Evolutionary conservation across 2,888 invertebrate species (phyloP).

Genomic region (Drosophila percnosoma): DNA sequence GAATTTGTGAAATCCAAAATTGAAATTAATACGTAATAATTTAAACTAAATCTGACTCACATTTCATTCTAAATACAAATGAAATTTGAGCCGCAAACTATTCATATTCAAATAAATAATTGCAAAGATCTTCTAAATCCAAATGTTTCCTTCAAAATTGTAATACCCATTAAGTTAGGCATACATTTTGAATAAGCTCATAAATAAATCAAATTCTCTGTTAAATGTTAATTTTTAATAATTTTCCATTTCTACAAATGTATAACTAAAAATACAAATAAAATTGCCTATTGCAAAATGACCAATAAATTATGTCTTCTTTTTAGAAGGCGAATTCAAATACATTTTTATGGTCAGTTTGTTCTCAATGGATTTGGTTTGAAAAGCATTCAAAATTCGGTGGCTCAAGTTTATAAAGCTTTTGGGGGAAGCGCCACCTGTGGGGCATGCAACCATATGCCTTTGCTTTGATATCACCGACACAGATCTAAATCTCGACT

Average conservation of each 20-base stretch:
- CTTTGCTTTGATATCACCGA: slow-evolving; percentile 72
- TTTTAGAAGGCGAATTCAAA: background rate
- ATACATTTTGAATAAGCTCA: background rate
- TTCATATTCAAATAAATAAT: background rate
- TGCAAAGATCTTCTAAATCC: background rate
- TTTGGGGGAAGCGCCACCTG: slow-evolving; percentile 64
- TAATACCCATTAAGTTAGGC: too few relatives aligned
- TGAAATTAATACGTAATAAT: background rate
- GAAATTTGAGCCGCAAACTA: background rate
- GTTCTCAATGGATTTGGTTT: background rate
- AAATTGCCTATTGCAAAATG: background rate
- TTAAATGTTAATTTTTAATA: background rate
- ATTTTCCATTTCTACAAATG: background rate
- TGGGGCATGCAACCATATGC: slow-evolving; percentile 53
- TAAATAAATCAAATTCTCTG: background rate
- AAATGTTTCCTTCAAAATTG: background rate
- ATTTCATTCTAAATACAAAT: background rate
- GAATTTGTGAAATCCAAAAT: background rate
- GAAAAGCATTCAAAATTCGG: slow-evolving; percentile 31
- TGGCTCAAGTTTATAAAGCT: background rate
- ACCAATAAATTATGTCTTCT: background rate
- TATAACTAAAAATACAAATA: background rate
- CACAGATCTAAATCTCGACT: slow-evolving; percentile 61
- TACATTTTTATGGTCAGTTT: background rate
- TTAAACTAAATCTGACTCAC: background rate